Evolutionary conservation across 2,888 invertebrate genomes (phyloP).

Genomic region (Vanessa cardui): DNA sequence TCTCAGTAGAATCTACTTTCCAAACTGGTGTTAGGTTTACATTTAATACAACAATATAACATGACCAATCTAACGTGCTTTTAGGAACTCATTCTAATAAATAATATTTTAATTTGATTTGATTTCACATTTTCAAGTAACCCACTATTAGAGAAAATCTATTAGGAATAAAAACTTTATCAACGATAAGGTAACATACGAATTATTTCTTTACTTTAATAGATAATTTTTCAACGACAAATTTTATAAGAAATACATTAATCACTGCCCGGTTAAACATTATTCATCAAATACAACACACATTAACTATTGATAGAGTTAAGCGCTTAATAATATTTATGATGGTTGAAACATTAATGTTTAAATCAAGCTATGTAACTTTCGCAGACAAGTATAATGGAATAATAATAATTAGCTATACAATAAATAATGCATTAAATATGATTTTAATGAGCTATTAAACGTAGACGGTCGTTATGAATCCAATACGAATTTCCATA

Average conservation of each 20-base stretch:
- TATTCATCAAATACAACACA: slow-evolving; percentile 12
- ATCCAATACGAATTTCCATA: neutral
- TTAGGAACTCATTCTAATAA: no score
- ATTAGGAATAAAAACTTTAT: no score
- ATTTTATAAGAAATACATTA: slow-evolving; percentile 12
- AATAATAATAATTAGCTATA: slow-evolving; percentile 10
- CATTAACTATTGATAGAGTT: slow-evolving; percentile 18
- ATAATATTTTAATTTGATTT: no score
- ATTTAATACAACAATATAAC: no score
- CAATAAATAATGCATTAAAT: slow-evolving; percentile 13
- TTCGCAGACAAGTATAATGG: slow-evolving; percentile 8
- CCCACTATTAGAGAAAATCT: no score
- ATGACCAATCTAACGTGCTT: no score
- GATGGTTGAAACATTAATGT: slow-evolving; percentile 13
- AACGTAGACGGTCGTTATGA: neutral
- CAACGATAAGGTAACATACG: no score
- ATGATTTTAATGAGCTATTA: slow-evolving; percentile 4
- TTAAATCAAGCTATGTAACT: neutral
- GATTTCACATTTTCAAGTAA: no score
- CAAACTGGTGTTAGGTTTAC: no score
- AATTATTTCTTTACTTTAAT: neutral
- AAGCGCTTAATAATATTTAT: slow-evolving; percentile 19
- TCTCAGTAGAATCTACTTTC: no score
- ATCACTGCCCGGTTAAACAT: slow-evolving; percentile 14
- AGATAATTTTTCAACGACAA: slow-evolving; percentile 21